Conservation (phyloP, 2,888 invertebrate genomes). For the Silvanus unidentatus region DNA sequence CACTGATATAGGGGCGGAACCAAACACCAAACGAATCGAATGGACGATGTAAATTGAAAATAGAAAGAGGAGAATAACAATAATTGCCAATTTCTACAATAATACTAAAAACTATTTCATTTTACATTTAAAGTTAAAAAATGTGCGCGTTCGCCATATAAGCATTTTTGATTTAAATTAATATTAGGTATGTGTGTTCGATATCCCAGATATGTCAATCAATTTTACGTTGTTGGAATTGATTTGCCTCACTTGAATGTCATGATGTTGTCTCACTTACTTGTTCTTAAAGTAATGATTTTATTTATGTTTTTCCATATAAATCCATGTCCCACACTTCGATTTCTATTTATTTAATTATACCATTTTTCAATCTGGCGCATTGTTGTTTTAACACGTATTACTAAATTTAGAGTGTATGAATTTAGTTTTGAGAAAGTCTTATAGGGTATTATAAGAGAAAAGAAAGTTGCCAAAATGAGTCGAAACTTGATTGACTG, state of each 20-base stretch:
- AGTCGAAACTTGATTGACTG: no score
- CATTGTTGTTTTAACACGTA: no score
- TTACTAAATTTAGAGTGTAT: no score
- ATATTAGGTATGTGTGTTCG: conserved; percentile 2
- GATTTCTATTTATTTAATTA: no score
- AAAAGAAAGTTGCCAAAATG: no score
- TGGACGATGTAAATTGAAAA: background rate
- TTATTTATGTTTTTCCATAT: no score
- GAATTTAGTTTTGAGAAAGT: no score
- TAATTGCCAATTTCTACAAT: background rate
- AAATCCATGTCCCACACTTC: no score
- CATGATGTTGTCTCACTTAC: background rate
- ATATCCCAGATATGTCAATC: conserved; percentile 13
- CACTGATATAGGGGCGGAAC: background rate
- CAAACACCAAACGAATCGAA: conserved; percentile 9
- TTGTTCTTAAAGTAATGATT: no score
- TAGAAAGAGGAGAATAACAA: no score
- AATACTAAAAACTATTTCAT: conserved; percentile 9
- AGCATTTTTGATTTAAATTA: conserved; percentile 10
- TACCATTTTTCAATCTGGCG: no score
- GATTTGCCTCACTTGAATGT: conserved; percentile 5
- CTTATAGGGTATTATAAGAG: no score
- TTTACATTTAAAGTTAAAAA: conserved; percentile 7
- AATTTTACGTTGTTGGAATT: conserved; percentile 3
- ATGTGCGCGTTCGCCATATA: conserved; percentile 4